phyloP scores from a whole-genome alignment of 1,140 invertebrate genomes.

The Musca vetustissima region DNA sequence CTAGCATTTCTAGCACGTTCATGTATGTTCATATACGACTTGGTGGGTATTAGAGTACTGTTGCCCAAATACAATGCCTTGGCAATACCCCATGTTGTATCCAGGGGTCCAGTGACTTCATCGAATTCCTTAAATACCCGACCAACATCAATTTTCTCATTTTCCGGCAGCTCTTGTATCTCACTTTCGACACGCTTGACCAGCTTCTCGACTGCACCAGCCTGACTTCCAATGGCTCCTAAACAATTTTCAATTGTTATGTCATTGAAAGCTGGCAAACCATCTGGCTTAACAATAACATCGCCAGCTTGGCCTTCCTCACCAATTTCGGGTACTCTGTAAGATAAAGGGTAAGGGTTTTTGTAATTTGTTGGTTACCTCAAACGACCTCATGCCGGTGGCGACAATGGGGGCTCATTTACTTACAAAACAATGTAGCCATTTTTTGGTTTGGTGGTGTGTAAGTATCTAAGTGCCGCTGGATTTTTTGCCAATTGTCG shows the following conservation, averaged over 20 bases:
- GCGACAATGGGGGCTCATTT: neutral
- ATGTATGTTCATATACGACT: conserved; percentile 74
- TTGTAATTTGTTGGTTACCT: neutral
- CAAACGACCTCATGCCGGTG: conserved; percentile 10
- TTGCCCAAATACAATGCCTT: conserved; percentile 82
- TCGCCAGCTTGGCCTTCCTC: conserved; percentile 75
- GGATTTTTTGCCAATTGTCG: conserved; percentile 32
- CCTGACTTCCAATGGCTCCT: conserved; percentile 77
- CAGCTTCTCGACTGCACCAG: conserved; percentile 79
- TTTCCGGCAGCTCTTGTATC: conserved; percentile 25
- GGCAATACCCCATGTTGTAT: conserved; percentile 83
- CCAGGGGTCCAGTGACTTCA: conserved; percentile 68
- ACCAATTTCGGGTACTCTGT: conserved; percentile 87
- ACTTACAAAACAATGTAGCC: conserved; percentile 54
- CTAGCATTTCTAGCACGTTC: conserved; percentile 68
- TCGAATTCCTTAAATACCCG: conserved; percentile 80
- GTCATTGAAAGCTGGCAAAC: conserved; percentile 76
- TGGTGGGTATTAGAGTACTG: conserved; percentile 75
- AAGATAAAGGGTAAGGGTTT: neutral
- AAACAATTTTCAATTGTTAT: conserved; percentile 82
- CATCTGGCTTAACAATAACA: conserved; percentile 70
- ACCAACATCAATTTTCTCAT: conserved; percentile 59
- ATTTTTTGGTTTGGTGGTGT: conserved; percentile 34
- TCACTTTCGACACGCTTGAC: conserved; percentile 59
- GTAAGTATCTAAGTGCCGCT: conserved; percentile 34